Evolutionary conservation across 1,140 invertebrate genomes (phyloP).

Genomic region (Phthorimaea operculella): DNA sequence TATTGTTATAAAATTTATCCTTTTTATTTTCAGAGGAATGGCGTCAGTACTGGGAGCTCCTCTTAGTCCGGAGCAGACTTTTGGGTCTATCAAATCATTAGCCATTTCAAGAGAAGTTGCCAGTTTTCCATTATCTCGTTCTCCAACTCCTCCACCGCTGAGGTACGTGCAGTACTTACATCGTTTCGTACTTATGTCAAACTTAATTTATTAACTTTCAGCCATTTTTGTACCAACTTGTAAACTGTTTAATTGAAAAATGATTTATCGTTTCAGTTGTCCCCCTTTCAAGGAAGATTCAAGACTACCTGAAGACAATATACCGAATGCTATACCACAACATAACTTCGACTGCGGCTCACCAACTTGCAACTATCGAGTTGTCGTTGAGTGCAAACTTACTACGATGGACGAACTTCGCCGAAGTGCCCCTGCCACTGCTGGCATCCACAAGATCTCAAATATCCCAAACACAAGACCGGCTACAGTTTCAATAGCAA

Average conservation of each 20-base stretch:
- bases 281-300: constrained; percentile 56
- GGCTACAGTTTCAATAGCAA: constrained; percentile 68
- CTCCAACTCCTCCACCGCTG: constrained; percentile 74
- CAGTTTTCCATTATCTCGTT: constrained; percentile 79
- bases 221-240: too few relatives aligned
- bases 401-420: constrained; percentile 58
- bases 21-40: constrained; percentile 70
- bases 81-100: constrained; percentile 77
- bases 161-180: constrained; percentile 33
- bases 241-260: too few relatives aligned
- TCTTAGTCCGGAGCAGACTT: constrained; percentile 77
- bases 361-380: constrained; percentile 53
- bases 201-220: background rate
- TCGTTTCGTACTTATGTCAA: background rate
- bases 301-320: constrained; percentile 37
- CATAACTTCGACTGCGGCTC: constrained; percentile 55
- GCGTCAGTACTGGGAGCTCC: constrained; percentile 73
- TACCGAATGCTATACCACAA: constrained; percentile 45
- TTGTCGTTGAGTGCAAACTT: constrained; percentile 62
- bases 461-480: constrained; percentile 42
- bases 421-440: constrained; percentile 32
- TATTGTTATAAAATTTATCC: background rate
- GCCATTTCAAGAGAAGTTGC: constrained; percentile 79
- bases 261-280: constrained; percentile 33
- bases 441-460: constrained; percentile 21